Base-by-base conservation (phyloP, 2,113 vertebrate species). In the Pachypanchax playfairii region DNA sequence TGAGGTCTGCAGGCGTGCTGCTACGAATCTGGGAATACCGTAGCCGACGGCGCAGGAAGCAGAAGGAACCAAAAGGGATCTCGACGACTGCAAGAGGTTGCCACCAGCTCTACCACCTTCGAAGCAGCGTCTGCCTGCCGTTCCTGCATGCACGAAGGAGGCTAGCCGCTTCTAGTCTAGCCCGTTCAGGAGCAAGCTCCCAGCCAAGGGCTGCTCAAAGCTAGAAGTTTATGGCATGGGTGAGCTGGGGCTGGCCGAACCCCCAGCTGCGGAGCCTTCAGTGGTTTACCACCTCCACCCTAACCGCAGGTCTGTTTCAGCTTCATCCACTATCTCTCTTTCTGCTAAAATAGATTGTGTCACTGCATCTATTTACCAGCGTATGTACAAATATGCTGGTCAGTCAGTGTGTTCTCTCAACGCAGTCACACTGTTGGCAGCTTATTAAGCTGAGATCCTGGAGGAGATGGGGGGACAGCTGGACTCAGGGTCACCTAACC, bases 271-370 rank as follows among this genome's bases (percentile, higher is more conserved):
- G 9, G 36, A 41, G 36, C 53, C 35, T 26, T 55, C 36, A 41
- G 22, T 42, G n/a, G 25, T 25, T 17, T 44, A 58, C 42, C 18
- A 44, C 12, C 41, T 58, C 18, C 39, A 33, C 39, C 39, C n/a
- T 7, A 42, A 29, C n/a, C n/a, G 4, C 12, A 42, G 24, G 6
- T 43, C 18, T 1, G 6, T 29, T 5, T 58, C 26, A 33, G 26
- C 39, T 15, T 44, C 55, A 2, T 41, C 39, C 9, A 42, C 9
- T 14, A 42, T 56, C 3, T 57, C 12, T 9, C 41, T 58, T 1
- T 18, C 26, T 13, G 6, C 26, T 44, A 33, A 58, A 28, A 31
- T 31, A 13, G 26, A 58, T 15, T 2, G 13, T 12, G 17, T 58
- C n/a, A 44, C 18, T 1, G 13, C 13, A 4, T 58, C 39, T 6